Conservation (phyloP, 1,140 invertebrate species). For the Heliconius himera region DNA sequence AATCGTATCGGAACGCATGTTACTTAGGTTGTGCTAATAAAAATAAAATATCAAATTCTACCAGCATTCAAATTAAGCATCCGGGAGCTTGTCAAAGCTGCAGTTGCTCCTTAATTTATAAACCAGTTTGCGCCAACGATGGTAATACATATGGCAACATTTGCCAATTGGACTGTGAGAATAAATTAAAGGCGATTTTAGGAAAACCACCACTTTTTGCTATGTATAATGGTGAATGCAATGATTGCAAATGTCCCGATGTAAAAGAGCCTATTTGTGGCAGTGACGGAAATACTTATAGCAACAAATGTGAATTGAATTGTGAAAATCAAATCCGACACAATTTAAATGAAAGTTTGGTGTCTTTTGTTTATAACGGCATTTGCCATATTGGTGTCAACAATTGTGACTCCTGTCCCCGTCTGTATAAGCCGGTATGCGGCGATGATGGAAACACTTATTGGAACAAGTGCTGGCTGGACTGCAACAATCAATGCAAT, state of each 20-base stretch:
- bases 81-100: conserved; percentile 84
- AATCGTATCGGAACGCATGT: conserved; percentile 86
- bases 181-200: conserved; percentile 18
- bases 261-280: conserved; percentile 48
- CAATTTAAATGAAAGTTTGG: background rate
- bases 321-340: conserved; percentile 43
- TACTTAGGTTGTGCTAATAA: conserved; percentile 40
- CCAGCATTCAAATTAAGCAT: conserved; percentile 82
- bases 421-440: conserved; percentile 40
- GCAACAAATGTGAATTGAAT: conserved; percentile 35
- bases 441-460: conserved; percentile 41
- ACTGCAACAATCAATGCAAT: conserved; percentile 32
- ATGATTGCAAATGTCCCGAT: conserved; percentile 30
- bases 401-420: conserved; percentile 37
- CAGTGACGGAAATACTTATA: conserved; percentile 42
- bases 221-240: conserved; percentile 38
- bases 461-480: conserved; percentile 38
- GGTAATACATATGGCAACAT: conserved; percentile 45
- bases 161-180: conserved; percentile 43
- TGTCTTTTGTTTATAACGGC: conserved; percentile 27
- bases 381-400: conserved; percentile 30
- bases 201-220: conserved; percentile 25
- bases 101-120: conserved; percentile 81
- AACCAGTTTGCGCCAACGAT: conserved; percentile 85
- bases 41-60: conserved; percentile 21